Percentiles rank a stretch among this genome's conserved stretches.
Evolutionary conservation across 2,797 vertebrate genomes (phyloP).

Genomic region (Glossophaga mutica): DNA sequence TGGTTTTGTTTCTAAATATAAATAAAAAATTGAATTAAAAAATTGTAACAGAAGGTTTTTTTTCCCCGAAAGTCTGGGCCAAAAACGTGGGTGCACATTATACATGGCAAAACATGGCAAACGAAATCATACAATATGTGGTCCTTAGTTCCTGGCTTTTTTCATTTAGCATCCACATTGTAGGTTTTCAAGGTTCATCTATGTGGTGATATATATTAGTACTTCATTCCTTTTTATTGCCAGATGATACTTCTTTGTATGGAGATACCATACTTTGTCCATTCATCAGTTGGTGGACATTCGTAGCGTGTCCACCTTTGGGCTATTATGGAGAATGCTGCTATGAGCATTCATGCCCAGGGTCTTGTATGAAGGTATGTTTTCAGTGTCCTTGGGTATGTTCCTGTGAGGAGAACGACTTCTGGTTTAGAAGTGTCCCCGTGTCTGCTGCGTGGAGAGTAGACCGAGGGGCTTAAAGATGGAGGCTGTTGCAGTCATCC

Average conservation of each 20-base stretch:
- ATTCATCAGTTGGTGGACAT: not conserved
- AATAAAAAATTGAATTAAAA: too few species aligned
- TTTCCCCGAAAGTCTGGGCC: too few species aligned
- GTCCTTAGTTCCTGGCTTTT: not conserved
- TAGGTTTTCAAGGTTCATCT: not conserved
- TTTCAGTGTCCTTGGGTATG: not conserved
- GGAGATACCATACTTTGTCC: not conserved
- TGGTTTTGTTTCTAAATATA: too few species aligned
- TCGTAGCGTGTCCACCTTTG: not conserved
- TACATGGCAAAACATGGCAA: not conserved
- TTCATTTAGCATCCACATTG: not conserved
- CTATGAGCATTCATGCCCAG: not conserved
- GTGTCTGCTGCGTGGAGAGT: not conserved
- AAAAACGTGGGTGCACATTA: too few species aligned
- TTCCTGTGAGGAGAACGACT: not conserved
- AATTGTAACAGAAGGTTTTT: too few species aligned
- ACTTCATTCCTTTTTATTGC: not conserved
- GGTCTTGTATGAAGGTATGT: not conserved
- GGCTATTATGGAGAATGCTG: not conserved
- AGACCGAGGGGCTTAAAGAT: not conserved
- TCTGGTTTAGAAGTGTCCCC: not conserved
- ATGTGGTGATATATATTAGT: not conserved
- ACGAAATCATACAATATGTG: not conserved
- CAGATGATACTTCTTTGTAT: not conserved
- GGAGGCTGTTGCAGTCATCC: not conserved